These are phyloP conservation scores for Dissostichus mawsoni DNA, from an alignment of 2,113 vertebrate genomes.

Conservation along the genomic window DNA sequence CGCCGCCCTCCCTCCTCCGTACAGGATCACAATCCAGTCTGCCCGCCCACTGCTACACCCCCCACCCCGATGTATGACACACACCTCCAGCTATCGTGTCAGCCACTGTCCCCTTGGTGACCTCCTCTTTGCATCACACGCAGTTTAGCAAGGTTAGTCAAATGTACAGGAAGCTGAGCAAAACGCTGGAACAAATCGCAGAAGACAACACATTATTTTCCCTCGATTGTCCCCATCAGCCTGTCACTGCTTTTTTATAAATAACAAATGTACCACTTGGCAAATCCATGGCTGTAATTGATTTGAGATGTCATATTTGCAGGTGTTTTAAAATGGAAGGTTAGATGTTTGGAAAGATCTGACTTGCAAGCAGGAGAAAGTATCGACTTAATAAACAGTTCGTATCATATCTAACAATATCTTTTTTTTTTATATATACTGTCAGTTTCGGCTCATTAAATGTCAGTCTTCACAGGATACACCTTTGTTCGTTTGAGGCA, in stretches of 20 bases:
- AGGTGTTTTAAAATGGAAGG: slow-evolving; percentile 1
- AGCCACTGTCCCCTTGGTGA: slow-evolving; percentile 77
- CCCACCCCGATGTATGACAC: slow-evolving; percentile 27
- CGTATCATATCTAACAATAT: no score
- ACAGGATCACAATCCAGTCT: slow-evolving; percentile 57
- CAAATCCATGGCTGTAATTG: neutral
- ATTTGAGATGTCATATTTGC: slow-evolving; percentile 14
- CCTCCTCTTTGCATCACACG: slow-evolving; percentile 60
- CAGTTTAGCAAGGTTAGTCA: slow-evolving; percentile 50
- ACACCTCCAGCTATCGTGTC: slow-evolving; percentile 64
- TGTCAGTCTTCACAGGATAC: no score
- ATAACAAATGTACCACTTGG: neutral
- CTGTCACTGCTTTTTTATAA: neutral
- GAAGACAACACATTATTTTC: slow-evolving; percentile 41
- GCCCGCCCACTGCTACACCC: slow-evolving; percentile 34
- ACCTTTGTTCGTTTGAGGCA: no score
- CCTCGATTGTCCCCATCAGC: slow-evolving; percentile 41
- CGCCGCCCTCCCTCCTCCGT: slow-evolving; percentile 25
- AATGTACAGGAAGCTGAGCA: slow-evolving; percentile 53
- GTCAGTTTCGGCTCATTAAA: no score
- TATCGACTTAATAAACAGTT: neutral
- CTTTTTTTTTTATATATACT: no score
- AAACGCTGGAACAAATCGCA: slow-evolving; percentile 36
- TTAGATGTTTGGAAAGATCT: neutral
- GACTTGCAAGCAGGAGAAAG: neutral